phyloP scores from a whole-genome alignment of 1,140 invertebrate species.

The Drosophila repletoides region DNA sequence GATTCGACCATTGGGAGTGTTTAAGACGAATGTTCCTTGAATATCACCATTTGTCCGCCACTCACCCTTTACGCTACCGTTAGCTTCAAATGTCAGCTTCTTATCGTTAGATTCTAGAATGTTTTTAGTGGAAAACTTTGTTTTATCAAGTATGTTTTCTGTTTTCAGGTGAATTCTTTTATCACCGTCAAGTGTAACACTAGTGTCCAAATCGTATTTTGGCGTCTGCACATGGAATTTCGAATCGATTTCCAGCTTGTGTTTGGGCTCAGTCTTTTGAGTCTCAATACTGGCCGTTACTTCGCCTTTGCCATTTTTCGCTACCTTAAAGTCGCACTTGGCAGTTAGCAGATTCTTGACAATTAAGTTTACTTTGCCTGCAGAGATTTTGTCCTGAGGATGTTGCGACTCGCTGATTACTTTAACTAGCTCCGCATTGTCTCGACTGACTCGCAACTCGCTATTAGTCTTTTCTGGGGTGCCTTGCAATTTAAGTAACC shows the following conservation, averaged over 20 bases:
- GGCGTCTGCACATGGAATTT: conserved; percentile 84
- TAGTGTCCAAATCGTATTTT: conserved; percentile 84
- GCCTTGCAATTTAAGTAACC: conserved; percentile 62
- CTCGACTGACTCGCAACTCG: conserved; percentile 47
- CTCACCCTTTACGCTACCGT: conserved; percentile 82
- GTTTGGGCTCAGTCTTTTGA: conserved; percentile 84
- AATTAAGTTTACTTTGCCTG: conserved; percentile 83
- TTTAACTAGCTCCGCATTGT: conserved; percentile 55
- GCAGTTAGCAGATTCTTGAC: conserved; percentile 84
- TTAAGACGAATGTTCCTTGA: conserved; percentile 69
- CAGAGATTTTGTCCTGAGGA: conserved; percentile 70
- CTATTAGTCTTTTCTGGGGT: conserved; percentile 64
- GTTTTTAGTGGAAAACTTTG: conserved; percentile 85
- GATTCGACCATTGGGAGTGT: conserved; percentile 37
- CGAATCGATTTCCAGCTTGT: conserved; percentile 85
- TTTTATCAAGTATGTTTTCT: conserved; percentile 84
- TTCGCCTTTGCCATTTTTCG: conserved; percentile 85
- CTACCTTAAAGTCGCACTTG: conserved; percentile 84
- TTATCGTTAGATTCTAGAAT: conserved; percentile 83
- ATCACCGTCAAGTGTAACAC: conserved; percentile 86
- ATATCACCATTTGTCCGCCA: conserved; percentile 83
- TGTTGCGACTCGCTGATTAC: conserved; percentile 59
- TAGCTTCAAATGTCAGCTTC: conserved; percentile 84
- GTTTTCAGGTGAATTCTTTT: conserved; percentile 86
- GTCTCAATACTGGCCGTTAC: conserved; percentile 83